Evolutionary conservation across 2,113 vertebrate species (phyloP).

Genomic region (Alectura lathami): DNA sequence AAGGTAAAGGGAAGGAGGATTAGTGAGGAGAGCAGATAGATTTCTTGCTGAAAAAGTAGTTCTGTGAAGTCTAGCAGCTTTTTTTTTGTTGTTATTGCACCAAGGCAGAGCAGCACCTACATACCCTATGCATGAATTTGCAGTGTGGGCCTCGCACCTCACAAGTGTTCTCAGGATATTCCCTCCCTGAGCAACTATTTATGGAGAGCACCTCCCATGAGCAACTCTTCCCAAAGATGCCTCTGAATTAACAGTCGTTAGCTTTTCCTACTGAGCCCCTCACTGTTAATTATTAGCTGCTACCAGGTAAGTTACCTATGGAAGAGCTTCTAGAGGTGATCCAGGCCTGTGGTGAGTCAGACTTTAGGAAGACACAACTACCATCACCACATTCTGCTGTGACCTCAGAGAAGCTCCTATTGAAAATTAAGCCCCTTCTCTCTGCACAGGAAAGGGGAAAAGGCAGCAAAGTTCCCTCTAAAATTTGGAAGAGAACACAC

Average conservation of each 20-base stretch:
- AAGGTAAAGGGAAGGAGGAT: background rate
- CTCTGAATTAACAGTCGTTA: background rate
- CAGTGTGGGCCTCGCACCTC: background rate
- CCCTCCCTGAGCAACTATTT: background rate
- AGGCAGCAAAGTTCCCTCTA: background rate
- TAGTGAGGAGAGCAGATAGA: background rate
- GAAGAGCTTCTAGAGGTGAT: background rate
- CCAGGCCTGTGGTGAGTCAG: background rate
- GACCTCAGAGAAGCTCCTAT: background rate
- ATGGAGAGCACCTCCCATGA: background rate
- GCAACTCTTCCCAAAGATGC: background rate
- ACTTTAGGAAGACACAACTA: background rate
- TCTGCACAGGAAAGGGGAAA: background rate
- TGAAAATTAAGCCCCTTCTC: background rate
- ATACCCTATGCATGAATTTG: background rate
- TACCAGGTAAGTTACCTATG: background rate
- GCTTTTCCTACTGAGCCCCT: background rate
- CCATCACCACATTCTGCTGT: background rate
- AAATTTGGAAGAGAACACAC: background rate
- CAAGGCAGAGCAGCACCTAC: background rate
- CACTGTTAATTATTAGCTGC: background rate
- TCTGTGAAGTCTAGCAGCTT: background rate
- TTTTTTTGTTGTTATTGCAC: too few relatives aligned
- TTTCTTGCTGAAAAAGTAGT: background rate
- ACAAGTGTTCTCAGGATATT: background rate